phyloP scores from a whole-genome alignment of 1,140 invertebrate species.

The Helicoverpa zea region DNA sequence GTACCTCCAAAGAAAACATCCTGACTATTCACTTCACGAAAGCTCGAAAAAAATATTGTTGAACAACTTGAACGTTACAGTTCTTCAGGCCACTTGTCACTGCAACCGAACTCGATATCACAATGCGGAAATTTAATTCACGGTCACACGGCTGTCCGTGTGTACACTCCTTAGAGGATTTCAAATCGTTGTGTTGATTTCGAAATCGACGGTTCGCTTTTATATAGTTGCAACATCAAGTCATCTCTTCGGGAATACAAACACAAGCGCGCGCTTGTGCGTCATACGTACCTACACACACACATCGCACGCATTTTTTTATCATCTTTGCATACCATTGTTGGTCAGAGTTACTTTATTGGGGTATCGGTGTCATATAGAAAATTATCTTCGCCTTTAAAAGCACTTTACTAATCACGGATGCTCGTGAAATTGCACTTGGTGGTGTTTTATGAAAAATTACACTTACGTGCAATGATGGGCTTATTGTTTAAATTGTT shows the following conservation, averaged over 20 bases:
- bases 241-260: slow-evolving; percentile 72
- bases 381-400: slow-evolving; percentile 58
- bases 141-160: slow-evolving; percentile 65
- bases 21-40: slow-evolving; percentile 63
- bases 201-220: slow-evolving; percentile 85
- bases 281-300: slow-evolving; percentile 63
- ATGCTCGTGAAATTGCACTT: slow-evolving; percentile 38
- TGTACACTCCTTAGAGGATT: slow-evolving; percentile 81
- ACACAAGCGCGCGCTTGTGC: slow-evolving; percentile 61
- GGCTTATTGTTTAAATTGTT: slow-evolving; percentile 19
- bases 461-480: slow-evolving; percentile 11
- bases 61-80: slow-evolving; percentile 65
- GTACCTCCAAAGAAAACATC: slow-evolving; percentile 76
- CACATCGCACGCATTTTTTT: slow-evolving; percentile 74
- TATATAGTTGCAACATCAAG: slow-evolving; percentile 85
- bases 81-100: slow-evolving; percentile 74
- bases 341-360: slow-evolving; percentile 73
- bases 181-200: slow-evolving; percentile 85
- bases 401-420: slow-evolving; percentile 54
- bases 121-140: slow-evolving; percentile 77
- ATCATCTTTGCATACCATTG: slow-evolving; percentile 72
- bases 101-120: slow-evolving; percentile 66
- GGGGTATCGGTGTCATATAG: slow-evolving; percentile 73
- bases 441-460: slow-evolving; percentile 43
- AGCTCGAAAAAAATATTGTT: slow-evolving; percentile 57